Evolutionary conservation across 2,888 invertebrate species (phyloP), one percentile per base, ranked within the genome.

Genomic region (Abrostola triplasia): DNA sequence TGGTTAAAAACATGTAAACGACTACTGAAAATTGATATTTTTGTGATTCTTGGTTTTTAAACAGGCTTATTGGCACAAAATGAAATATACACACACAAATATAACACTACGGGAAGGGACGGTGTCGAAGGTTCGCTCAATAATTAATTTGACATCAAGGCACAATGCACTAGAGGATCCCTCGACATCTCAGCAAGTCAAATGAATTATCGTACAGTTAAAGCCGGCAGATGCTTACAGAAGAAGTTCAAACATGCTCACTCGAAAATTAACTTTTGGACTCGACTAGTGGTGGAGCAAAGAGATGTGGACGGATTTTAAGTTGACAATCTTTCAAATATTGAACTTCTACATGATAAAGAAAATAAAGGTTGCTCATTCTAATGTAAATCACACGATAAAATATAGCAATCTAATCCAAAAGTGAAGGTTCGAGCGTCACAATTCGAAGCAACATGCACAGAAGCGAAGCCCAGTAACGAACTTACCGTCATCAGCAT

Each of bases 151-250:
- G 84, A 85, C 76, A 84, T 83, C 70, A 83, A 81, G 67, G 64
- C 76, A 84, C 82, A 83, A 79, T 74, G 79, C 67, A 66, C 75
- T 78, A 78, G 78, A 76, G 73, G 87, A 91, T 82, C 92, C 92
- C 85, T 90, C 90, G 92, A 91, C 92, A 91, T 88, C 91, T 79
- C 82, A 90, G 92, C 94, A 94, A 94, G 94, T 94, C 94, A 94
- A 94, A 94, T 94, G 94, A 94, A 94, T 93, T 88, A 88, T 89
- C 86, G 85, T 87, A 90, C 75, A 75, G 53, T 68, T 75, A 78
- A 84, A 84, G 83, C 83, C 77, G 75, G 77, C 80, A 80, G 73
- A 83, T 77, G 64, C 69, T 70, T 68, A 73, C 50, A 73, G 70
- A 80, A 70, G 73, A 80, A 79, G 73, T 61, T 73, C 64, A 64